phyloP scores from a whole-genome alignment of 30 jellyfish, hydroid and myxozoan genomes.

The Aurelia coerulea region DNA sequence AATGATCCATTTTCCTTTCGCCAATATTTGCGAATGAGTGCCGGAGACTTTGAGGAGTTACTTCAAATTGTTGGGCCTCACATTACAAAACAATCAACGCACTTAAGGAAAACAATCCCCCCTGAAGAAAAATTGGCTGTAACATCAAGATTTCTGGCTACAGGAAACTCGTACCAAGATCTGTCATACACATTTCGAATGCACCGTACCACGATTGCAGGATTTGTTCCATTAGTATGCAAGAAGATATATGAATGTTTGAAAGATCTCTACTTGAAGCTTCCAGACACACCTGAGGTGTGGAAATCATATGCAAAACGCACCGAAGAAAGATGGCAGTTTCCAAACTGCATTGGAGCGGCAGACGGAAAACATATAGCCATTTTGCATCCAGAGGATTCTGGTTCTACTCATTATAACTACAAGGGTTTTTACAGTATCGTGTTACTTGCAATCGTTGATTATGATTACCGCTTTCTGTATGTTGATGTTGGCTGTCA shows the following conservation, averaged over 20 bases:
- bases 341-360: constrained; percentile 3
- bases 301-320: background rate
- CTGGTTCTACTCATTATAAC: background rate
- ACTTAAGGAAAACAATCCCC: background rate
- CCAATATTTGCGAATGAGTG: constrained; percentile 9
- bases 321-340: constrained; percentile 3
- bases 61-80: background rate
- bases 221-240: background rate
- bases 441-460: constrained; percentile 21
- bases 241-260: background rate
- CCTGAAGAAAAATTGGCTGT: background rate
- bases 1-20: constrained; percentile 26
- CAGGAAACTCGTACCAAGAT: background rate
- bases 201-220: constrained; percentile 15
- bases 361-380: background rate
- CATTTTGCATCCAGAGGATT: background rate
- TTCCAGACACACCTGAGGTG: background rate
- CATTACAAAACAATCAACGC: background rate
- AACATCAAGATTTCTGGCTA: background rate
- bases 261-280: background rate
- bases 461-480: constrained; percentile 17
- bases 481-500: constrained; percentile 49
- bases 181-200: background rate
- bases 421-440: background rate
- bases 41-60: background rate